Conservation (phyloP, 2,797 vertebrate species). For the Taenioides sp. region DNA sequence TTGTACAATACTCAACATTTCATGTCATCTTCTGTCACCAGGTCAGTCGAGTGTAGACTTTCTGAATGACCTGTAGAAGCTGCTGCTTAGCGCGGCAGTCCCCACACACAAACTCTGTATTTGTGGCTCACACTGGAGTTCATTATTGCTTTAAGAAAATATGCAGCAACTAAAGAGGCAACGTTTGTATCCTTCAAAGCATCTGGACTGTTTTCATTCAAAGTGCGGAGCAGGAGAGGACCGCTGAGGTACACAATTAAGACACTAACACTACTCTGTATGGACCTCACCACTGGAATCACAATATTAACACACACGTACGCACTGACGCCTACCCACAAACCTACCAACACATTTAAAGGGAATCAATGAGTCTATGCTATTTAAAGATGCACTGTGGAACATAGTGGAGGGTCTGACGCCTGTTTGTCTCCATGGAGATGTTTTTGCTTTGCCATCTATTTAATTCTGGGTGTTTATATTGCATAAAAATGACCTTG, state of each 20-base stretch:
- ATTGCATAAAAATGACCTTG: too few relatives aligned
- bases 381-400: not conserved
- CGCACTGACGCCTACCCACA: conserved; percentile 34
- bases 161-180: conserved; percentile 1
- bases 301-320: conserved; percentile 16
- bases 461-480: too few relatives aligned
- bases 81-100: too few relatives aligned
- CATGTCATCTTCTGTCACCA: not conserved
- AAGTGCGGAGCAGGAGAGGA: conserved; percentile 45
- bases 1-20: not conserved
- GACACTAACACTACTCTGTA: conserved; percentile 43
- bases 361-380: conserved; percentile 30
- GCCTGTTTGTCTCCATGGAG: too few relatives aligned
- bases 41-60: too few relatives aligned
- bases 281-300: conserved; percentile 32
- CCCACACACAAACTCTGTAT: not conserved
- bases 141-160: conserved; percentile 68
- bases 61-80: too few relatives aligned
- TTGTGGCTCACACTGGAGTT: conserved; percentile 15
- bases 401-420: too few relatives aligned
- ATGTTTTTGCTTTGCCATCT: too few relatives aligned
- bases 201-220: conserved; percentile 15
- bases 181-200: too few relatives aligned
- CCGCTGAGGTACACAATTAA: conserved; percentile 49
- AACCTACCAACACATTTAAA: conserved; percentile 23